Conservation (phyloP, 2,888 invertebrate genomes). For the Drosophila formosana region DNA sequence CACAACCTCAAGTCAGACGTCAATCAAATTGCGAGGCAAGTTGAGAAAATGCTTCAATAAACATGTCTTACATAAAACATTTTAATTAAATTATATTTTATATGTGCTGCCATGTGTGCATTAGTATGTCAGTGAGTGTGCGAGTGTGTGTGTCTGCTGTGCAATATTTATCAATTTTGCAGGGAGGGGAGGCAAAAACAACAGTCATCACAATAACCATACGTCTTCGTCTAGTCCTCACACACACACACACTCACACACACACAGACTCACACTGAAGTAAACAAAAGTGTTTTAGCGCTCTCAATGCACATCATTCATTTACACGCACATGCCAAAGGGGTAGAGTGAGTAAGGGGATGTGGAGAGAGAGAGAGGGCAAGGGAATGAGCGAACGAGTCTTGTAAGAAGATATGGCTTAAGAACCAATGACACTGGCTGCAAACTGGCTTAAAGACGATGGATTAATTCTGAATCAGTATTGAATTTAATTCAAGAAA, state of each 20-base stretch:
- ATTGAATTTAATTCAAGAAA: too few species aligned
- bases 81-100: constrained; percentile 79
- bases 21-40: constrained; percentile 71
- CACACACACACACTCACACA: constrained; percentile 20
- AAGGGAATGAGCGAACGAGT: background rate
- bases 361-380: background rate
- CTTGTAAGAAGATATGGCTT: constrained; percentile 12
- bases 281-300: constrained; percentile 73
- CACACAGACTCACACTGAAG: constrained; percentile 34
- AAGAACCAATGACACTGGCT: constrained; percentile 21
- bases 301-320: constrained; percentile 77
- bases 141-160: constrained; percentile 33
- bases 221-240: constrained; percentile 71
- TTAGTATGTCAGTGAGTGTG: constrained; percentile 16
- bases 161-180: constrained; percentile 77
- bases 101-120: constrained; percentile 29
- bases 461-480: constrained; percentile 13
- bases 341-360: constrained; percentile 12
- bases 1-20: constrained; percentile 61
- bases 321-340: constrained; percentile 52
- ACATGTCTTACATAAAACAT: constrained; percentile 81
- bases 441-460: background rate
- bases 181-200: constrained; percentile 46
- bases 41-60: constrained; percentile 75
- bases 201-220: constrained; percentile 79